A percentile compares a stretch with the other conserved stretches of the same genome.
Conservation (phyloP, 2,113 vertebrate species). For the Phrynosoma platyrhinos region DNA sequence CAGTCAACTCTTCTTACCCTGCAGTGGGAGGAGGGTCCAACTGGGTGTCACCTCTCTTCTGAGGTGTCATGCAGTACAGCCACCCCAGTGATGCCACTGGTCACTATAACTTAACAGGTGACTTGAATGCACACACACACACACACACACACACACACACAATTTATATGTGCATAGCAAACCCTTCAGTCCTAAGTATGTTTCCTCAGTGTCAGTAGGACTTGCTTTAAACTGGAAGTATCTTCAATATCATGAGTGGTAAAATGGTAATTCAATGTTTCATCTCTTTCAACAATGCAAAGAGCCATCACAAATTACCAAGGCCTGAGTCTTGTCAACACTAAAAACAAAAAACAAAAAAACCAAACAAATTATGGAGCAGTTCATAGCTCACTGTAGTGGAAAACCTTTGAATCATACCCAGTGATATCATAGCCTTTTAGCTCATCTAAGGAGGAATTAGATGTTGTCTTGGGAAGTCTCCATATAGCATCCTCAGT, state of each 20-base stretch:
- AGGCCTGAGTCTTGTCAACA: background rate
- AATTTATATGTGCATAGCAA: background rate
- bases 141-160: too few relatives aligned
- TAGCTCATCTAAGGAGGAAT: background rate
- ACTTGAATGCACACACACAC: too few relatives aligned
- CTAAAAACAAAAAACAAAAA: too few relatives aligned
- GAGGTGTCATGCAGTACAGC: too few relatives aligned
- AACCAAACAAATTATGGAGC: background rate
- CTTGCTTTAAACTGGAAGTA: background rate
- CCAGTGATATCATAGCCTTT: background rate
- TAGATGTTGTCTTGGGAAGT: slow-evolving; percentile 8
- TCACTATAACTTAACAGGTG: too few relatives aligned
- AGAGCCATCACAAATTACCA: background rate
- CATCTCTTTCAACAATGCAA: background rate
- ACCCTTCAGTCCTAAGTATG: background rate
- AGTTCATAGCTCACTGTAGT: background rate
- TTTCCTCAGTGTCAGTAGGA: background rate
- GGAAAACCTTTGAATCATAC: background rate
- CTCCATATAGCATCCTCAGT: background rate
- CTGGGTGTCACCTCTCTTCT: too few relatives aligned
- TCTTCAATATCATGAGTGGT: background rate
- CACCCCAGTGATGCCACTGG: too few relatives aligned
- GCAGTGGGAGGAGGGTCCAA: too few relatives aligned
- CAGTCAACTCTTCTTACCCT: too few relatives aligned
- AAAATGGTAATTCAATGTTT: background rate